Conservation (phyloP, 2,113 vertebrate genomes). For the Chaetura pelagica region DNA sequence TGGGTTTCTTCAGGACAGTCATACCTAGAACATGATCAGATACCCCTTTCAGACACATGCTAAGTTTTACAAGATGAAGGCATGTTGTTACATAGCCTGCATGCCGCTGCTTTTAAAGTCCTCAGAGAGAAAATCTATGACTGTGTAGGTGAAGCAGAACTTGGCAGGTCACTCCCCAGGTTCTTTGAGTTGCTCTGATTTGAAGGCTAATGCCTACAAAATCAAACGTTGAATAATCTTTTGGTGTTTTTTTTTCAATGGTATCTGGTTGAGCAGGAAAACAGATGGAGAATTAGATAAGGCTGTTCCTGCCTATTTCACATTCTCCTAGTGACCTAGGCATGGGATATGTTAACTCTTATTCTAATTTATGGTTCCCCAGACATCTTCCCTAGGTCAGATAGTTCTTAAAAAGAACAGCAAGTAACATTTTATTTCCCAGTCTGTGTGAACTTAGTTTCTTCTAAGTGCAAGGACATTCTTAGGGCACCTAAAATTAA, state of each 20-base stretch:
- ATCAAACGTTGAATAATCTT: constrained; percentile 11
- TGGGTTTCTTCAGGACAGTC: not conserved
- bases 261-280: constrained; percentile 9
- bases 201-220: constrained; percentile 43
- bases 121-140: not conserved
- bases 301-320: constrained; percentile 1
- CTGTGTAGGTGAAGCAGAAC: constrained; percentile 33
- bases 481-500: too few species aligned
- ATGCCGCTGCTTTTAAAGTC: not conserved
- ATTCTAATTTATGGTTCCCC: not conserved
- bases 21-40: not conserved
- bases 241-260: not conserved
- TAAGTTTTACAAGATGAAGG: not conserved
- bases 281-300: constrained; percentile 23
- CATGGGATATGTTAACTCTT: not conserved
- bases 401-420: not conserved
- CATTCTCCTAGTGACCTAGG: constrained; percentile 11
- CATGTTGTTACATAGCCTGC: accelerated
- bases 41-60: not conserved
- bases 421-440: not conserved
- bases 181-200: constrained; percentile 22
- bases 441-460: not conserved
- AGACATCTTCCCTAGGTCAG: not conserved
- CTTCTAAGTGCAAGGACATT: too few species aligned
- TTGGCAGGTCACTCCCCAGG: not conserved